Evolutionary conservation across 2,797 vertebrate species (phyloP), one percentile per base, ranked within the genome.

Genomic region (Pangasius krempfi): DNA sequence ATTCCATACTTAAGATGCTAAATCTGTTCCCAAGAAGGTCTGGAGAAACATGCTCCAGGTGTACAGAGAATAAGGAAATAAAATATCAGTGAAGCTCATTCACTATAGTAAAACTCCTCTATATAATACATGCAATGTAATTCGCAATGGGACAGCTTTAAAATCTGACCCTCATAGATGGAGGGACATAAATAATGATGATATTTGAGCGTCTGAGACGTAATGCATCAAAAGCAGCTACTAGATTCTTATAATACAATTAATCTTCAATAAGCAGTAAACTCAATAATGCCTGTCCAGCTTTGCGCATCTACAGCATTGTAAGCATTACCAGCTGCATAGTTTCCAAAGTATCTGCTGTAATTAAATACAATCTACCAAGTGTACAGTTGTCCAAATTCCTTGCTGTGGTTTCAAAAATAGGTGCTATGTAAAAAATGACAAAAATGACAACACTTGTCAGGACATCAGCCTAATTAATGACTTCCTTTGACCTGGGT

Each of bases 401-500:
- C 58, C 64, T 18, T 52, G 52, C 7, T 18, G n/a, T 44, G 33
- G 60, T 37, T 56, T 79, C 44, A 25, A 68, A 78, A 88, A 80
- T 78, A 79, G 68, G 58, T 12, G 44, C 54, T 83, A 87, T 52
- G 52, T 75, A 52, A 83, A 75, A 66, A 68, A 64, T 86, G 40
- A 40, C 50, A 84, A 84, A 84, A 73, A 66, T 85, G 70, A 83
- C 84, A 89, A 89, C 83, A 88, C 60, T 83, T 89, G 82, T 86
- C 86, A 73, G 70, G 72, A 79, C 82, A 73, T 22, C 60, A 78
- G 83, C 4, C 62, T 86, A 54, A 83, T 44, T 79, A 76, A 91
- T 72, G 68, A 84, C 66, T 87, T 88, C 88, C 86, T 89, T 85
- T 87, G 88, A 84, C 87, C 86, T 44, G 44, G 72, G 85, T 75